Conservation (phyloP, 1,140 invertebrate species). For the Aphidius ervi region DNA sequence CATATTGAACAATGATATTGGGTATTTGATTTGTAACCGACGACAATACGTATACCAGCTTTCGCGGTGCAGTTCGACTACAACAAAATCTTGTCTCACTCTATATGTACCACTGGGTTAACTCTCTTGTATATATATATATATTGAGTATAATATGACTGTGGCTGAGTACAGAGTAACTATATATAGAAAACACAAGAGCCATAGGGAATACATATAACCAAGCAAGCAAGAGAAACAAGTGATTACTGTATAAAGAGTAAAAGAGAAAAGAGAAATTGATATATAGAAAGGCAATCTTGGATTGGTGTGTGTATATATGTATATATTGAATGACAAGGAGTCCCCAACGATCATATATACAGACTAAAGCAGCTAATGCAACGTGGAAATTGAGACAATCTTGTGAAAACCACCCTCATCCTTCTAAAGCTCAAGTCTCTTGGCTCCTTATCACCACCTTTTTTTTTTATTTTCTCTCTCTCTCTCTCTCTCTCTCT, state of each 20-base stretch:
- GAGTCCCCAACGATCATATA: too few relatives aligned
- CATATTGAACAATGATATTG: conserved; percentile 47
- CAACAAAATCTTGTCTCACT: conserved; percentile 19
- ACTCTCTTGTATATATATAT: conserved; percentile 22
- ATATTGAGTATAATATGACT: not conserved
- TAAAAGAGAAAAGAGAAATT: too few relatives aligned
- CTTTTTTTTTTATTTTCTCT: not conserved
- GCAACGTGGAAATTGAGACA: conserved; percentile 17
- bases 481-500: not conserved
- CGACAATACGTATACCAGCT: conserved; percentile 36
- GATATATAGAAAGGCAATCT: too few relatives aligned
- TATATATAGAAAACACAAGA: too few relatives aligned
- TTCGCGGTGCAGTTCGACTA: conserved; percentile 16
- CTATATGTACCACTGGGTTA: conserved; percentile 16
- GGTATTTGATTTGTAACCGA: conserved; percentile 49
- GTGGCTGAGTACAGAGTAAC: too few relatives aligned
- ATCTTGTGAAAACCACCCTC: conserved; percentile 11
- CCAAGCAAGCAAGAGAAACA: too few relatives aligned
- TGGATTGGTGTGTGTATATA: too few relatives aligned
- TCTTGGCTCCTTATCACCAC: conserved; percentile 19
- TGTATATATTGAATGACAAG: too few relatives aligned
- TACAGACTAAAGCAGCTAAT: conserved; percentile 7
- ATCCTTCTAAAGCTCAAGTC: conserved; percentile 3
- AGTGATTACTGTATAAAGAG: too few relatives aligned
- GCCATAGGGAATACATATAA: too few relatives aligned